Evolutionary conservation across 2,888 invertebrate genomes (phyloP).

Genomic region (Tipula confusa): DNA sequence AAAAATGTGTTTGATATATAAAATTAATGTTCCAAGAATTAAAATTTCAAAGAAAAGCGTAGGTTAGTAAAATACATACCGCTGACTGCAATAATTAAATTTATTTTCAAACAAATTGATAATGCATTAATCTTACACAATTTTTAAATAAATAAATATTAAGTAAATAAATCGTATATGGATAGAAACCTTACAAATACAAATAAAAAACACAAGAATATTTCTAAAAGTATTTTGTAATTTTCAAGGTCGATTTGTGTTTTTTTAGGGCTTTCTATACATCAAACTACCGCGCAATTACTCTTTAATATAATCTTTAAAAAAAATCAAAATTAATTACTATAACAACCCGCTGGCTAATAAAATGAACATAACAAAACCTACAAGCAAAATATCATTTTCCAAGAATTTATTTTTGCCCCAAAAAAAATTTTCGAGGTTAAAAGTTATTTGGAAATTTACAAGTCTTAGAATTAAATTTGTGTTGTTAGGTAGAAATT

Average conservation of each 20-base stretch:
- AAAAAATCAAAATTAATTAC: neutral
- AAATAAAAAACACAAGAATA: too few species aligned
- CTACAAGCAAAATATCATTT: neutral
- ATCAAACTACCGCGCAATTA: neutral
- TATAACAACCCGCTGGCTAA: neutral
- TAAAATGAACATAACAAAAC: neutral
- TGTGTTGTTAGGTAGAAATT: neutral
- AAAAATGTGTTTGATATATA: too few species aligned
- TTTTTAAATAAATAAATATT: too few species aligned
- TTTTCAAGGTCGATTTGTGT: neutral
- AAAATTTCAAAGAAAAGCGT: too few species aligned
- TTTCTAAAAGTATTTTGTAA: neutral
- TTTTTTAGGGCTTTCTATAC: too few species aligned
- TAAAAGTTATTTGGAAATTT: neutral
- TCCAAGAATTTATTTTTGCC: neutral
- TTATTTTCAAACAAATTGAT: too few species aligned
- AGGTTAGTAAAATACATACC: too few species aligned
- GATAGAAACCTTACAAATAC: too few species aligned
- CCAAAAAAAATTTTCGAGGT: neutral
- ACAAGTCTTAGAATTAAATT: neutral
- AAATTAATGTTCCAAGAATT: too few species aligned
- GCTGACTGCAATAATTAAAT: too few species aligned
- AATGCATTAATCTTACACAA: too few species aligned
- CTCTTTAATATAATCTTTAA: neutral
- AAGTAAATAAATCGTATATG: too few species aligned